Evolutionary conservation across 2,113 vertebrate genomes (phyloP), one percentile per base, ranked within the genome.

Genomic region (Apteryx owenii): DNA sequence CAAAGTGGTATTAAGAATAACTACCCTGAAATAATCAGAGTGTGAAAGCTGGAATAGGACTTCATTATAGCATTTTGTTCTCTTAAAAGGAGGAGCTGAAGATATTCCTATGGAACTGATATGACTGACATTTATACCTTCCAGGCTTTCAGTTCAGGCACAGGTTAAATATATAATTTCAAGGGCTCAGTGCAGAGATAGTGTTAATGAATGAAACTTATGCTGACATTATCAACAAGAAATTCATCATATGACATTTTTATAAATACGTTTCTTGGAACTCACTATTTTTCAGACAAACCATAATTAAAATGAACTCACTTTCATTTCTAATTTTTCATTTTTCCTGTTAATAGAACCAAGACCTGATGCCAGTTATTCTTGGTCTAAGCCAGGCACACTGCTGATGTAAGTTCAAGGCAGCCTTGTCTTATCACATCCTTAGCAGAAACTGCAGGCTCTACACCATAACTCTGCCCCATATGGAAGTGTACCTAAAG

Each of bases 31-130:
- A 75, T 88, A 89, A 82, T 79, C 75, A 71, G 53, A 82, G 38
- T 44, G 28, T 0, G 2, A 81, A 65, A 83, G 51, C 33, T 85
- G 44, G 33, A 53, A 19, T 40, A 66, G 33, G 48, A 28, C 23
- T 87, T 91, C 22, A 11, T 84, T 81, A 36, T 15, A 60, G n/a
- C 76, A 28, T 85, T 56, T 85, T 89, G 38, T 96, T 96, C 62
- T 89, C 10, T 51, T 72, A 7, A 31, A 81, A 94, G 46, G 22
- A 85, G 69, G 56, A 90, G 21, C 36, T 61, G 4, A 70, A 1
- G 10, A 2, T 65, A n/a, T 65, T 89, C 42, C 62, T 72, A 18
- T 17, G n/a, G 40, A 88, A 15, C 53, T 40, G 29, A 18, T n/a
- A 54, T 0, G 9, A 76, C 19, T 68, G 22, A 20, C 53, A 60